Evolutionary conservation across 1,140 invertebrate genomes (phyloP), one percentile per base, ranked within the genome.

Genomic region (Akabosia matsudoensis): DNA sequence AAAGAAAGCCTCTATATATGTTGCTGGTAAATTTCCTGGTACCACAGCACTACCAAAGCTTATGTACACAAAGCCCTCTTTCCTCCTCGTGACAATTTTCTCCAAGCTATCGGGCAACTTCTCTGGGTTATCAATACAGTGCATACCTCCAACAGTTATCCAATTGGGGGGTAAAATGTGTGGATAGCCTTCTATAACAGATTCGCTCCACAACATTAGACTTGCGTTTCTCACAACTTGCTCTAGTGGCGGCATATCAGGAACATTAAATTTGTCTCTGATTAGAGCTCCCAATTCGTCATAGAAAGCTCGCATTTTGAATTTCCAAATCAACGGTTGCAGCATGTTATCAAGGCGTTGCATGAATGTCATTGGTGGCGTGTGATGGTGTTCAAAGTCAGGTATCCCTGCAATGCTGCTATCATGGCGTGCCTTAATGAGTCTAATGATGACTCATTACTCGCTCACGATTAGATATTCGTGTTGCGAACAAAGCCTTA

Each of bases 1-100:
- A 26, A 78, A 74, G 33, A 78, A 71, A 4, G 26, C 37, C 0
- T 71, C n/a, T 4, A 10, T 33, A 7, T 74, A 22, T 31, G 61
- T 34, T 71, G 34, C 34, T 24, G 16, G 56, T 22, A 67, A 24
- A 33, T 74, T 74, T 24, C 33, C 34, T 26, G 73, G 70, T 52
- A 67, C 37, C 30, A 54, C 73, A 1, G 33, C 61, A 31, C 52
- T 74, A 3, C 76, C 76, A 34, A 78, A 74, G 31, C 76, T 78
- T 18, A 78, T 37, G 26, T 74, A 78, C 54, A 78, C 37, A 33
- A 78, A 78, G 2, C 76, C 73, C 7, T 78, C 73, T n/a, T 71
- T 67, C 71, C 76, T 73, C 14, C 33, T 61, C 22, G 73, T 26
- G 72, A 30, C 33, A 34, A 76, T 33, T 51, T 64, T 1, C 37